Evolutionary conservation across 2,797 vertebrate species (phyloP).

Genomic region (Falco cherrug): DNA sequence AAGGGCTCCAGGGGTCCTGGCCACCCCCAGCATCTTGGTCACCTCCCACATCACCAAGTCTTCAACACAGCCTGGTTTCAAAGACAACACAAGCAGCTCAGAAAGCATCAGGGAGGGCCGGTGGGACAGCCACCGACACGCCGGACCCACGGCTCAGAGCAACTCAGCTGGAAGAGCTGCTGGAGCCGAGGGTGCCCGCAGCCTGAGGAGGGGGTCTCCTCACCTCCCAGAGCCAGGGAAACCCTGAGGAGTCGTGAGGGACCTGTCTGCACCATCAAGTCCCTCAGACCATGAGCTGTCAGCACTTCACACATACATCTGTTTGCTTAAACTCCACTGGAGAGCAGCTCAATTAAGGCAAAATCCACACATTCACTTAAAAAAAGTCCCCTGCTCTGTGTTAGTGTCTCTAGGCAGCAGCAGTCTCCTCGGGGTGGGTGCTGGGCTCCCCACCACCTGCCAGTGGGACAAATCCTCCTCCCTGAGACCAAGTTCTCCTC

Average conservation of each 20-base stretch:
- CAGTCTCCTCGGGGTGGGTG: not conserved
- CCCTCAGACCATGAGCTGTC: not conserved
- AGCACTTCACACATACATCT: fast-evolving
- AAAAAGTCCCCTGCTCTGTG: fast-evolving
- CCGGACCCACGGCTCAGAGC: fast-evolving
- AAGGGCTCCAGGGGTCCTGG: not conserved
- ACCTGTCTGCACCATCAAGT: not conserved
- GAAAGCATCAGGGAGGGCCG: fast-evolving
- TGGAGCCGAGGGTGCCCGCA: not conserved
- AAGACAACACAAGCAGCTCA: not conserved
- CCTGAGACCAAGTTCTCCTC: not conserved
- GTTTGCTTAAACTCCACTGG: not conserved
- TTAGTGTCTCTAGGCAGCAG: not conserved
- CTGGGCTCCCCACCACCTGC: not conserved
- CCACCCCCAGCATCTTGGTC: not conserved
- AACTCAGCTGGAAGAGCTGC: not conserved
- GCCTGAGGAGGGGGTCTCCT: not conserved
- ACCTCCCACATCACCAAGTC: not conserved
- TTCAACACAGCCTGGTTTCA: not conserved
- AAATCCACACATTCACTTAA: fast-evolving
- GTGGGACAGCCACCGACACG: fast-evolving
- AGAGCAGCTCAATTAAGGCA: not conserved
- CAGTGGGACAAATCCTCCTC: not conserved
- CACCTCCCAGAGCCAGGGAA: not conserved
- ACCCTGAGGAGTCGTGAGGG: not conserved